These are phyloP conservation scores for Drosophila fulvimacula DNA, from an alignment of 2,888 invertebrate species.

Conservation along the genomic window DNA sequence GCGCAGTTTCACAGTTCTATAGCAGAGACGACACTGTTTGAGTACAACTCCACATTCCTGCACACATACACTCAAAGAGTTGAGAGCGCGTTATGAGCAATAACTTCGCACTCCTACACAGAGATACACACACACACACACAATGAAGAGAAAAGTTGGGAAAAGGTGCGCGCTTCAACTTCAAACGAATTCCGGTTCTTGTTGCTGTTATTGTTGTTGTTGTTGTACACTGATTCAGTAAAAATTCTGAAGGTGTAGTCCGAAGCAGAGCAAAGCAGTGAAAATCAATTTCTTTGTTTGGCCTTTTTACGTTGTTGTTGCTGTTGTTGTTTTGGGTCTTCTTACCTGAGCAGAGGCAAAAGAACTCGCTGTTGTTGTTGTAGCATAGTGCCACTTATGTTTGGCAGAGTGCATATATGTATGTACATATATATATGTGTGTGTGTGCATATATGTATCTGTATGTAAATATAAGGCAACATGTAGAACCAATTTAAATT, in stretches of 20 bases:
- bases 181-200: conserved; percentile 76
- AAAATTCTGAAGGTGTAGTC: conserved; percentile 59
- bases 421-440: too few relatives aligned
- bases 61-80: neutral
- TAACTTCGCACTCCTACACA: conserved; percentile 21
- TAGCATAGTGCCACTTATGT: conserved; percentile 32
- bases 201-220: conserved; percentile 31
- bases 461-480: conserved; percentile 45
- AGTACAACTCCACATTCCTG: conserved; percentile 13
- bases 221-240: conserved; percentile 69
- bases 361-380: conserved; percentile 27
- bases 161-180: conserved; percentile 65
- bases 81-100: neutral
- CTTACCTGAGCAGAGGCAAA: conserved; percentile 47
- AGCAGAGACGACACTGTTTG: neutral
- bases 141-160: conserved; percentile 29
- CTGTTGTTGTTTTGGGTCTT: conserved; percentile 35
- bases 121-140: conserved; percentile 13
- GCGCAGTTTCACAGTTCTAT: neutral
- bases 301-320: conserved; percentile 44
- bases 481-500: conserved; percentile 73
- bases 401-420: conserved; percentile 4
- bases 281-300: conserved; percentile 77
- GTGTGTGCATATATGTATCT: too few relatives aligned
- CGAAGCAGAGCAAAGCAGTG: conserved; percentile 49